Evolutionary conservation across 2,113 vertebrate genomes (phyloP), one percentile per base, ranked within the genome.

Genomic region (Perca fluviatilis): DNA sequence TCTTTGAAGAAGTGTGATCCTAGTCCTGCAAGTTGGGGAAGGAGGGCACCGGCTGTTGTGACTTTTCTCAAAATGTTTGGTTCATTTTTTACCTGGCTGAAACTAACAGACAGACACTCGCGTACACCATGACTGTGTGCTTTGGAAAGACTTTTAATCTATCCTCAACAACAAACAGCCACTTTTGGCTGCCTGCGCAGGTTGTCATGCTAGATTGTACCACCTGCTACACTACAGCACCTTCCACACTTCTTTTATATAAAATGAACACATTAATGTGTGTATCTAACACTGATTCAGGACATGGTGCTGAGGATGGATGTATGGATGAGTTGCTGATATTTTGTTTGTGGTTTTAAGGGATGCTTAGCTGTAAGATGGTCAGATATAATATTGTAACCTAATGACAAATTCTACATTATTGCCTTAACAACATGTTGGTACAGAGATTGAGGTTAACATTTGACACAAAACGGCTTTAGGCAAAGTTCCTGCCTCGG

Each of bases 1-100:
- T 83, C 87, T 95, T 95, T 75, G 95, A 96, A 89, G 95, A 96
- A 84, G 95, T 96, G 86, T 96, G 93, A 96, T 75, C 16, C 4
- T 1, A 5, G 23, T 47, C 21, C 40, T 49, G 54, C 53, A 49
- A n/a, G 73, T 77, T 5, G 67, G 74, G 60, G 53, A 77, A 19
- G 58, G 74, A 75, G 71, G 70, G 25, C 76, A 16, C 30, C 33
- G 14, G 64, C 23, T 36, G 78, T 60, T 74, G 36, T n/a, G 54
- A 64, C 54, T 33, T 85, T 73, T 75, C 23, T 72, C 46, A 2
- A 70, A 46, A 18, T 33, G 62, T 68, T 79, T 63, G 19, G 65
- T 62, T 74, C 0, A 11, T 85, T 70, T 83, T 75, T 58, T 74
- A 65, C 66, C 53, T 69, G 67, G 50, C 21, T 72, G 53, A 81